Evolutionary conservation across 2,113 vertebrate genomes (phyloP).

Genomic region (Odontophorus gujanensis): DNA sequence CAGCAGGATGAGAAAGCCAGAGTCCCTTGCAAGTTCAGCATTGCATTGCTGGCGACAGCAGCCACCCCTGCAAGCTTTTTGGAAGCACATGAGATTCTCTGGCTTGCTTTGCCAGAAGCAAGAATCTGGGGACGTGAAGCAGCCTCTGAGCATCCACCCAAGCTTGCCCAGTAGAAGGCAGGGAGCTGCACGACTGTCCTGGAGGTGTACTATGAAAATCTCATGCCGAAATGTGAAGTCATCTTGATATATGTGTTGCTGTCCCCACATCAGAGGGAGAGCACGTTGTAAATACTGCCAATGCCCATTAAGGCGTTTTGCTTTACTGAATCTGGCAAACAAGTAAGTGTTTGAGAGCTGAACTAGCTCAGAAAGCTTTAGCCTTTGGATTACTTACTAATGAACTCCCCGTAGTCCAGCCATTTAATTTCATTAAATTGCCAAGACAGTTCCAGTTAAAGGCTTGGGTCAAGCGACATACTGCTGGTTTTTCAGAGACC

Average conservation of each 20-base stretch:
- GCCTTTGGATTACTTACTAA: constrained; percentile 65
- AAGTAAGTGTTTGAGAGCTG: constrained; percentile 13
- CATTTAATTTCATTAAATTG: constrained; percentile 64
- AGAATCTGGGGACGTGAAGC: neutral
- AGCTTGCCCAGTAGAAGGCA: neutral
- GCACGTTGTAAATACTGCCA: neutral
- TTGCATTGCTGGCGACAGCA: constrained; percentile 9
- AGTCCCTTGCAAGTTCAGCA: neutral
- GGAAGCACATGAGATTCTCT: neutral
- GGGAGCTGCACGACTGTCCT: neutral
- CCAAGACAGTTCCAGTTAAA: constrained; percentile 51
- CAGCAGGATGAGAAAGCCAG: neutral
- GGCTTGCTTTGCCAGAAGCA: neutral
- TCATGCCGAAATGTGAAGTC: neutral
- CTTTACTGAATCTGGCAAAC: constrained; percentile 58
- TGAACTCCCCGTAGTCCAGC: constrained; percentile 46
- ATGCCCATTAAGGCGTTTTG: constrained; percentile 27
- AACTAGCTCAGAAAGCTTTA: constrained; percentile 41
- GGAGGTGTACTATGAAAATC: neutral
- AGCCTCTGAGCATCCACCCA: neutral
- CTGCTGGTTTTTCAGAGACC: neutral
- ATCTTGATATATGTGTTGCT: neutral
- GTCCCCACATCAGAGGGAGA: neutral
- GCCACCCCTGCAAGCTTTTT: neutral
- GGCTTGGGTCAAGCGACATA: constrained; percentile 23